Base-by-base conservation (phyloP, 2,888 invertebrate genomes). In the Leptura quadrifasciata region DNA sequence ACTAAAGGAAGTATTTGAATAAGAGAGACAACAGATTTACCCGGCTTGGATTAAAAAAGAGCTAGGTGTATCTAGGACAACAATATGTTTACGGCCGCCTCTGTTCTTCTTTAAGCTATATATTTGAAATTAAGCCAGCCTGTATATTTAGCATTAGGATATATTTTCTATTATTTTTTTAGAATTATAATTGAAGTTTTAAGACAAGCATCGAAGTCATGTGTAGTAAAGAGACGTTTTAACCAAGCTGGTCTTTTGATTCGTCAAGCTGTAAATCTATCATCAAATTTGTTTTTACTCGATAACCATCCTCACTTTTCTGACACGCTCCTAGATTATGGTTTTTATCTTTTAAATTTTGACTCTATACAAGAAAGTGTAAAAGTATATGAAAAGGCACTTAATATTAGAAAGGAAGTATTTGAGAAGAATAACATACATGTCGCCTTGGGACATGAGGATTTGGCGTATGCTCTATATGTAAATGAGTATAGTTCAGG, bases 401-500 rank as follows among this genome's bases (percentile, higher is more conserved):
- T 97, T 77, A 90, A 91, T 58, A 94, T 95, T 54, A 93, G 96
- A 75, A 93, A 93, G 83, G 90, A 91, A 70, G 93, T 97, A 84
- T 97, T 96, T 90, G 96, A 96, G 0, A 94, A 94, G 85, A 92
- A 93, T 87, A 97, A 96, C 89, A 93, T 98, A 79, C 95, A 95
- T 88, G 95, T 98, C 81, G 98, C 97, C 0, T 93, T 95, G 31
- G 96, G 95, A 31, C 95, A 96, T 88, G 97, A 98, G 90, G 97
- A 98, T 90, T 91, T 98, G 60, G 97, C 97, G 0, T 98, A 98
- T 90, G 97, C 97, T 63, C 93, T 96, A 12, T 98, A 98, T 88
- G 97, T 97, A 63, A 93, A 95, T 74, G 97, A 98, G 89, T 98
- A 98, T 89, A 96, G 94, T 85, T 94, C 96, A 0, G 97, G 97